Evolutionary conservation across 2,797 vertebrate genomes (phyloP), one percentile per base, ranked within the genome.

Genomic region (Gobio occitaniae): DNA sequence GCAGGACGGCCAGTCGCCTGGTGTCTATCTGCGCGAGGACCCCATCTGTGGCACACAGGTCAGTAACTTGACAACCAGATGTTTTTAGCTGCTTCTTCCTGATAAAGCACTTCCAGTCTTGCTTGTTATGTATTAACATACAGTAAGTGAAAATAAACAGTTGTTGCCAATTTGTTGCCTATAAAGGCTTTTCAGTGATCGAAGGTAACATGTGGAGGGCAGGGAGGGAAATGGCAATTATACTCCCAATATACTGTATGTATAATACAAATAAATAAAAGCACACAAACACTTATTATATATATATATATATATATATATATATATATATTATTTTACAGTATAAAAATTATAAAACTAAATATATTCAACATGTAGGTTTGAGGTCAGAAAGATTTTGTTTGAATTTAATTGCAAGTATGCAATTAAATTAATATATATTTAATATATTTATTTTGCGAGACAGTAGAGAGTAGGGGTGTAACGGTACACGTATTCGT

Each of bases 31-130:
- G 90, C 95, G 95, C 82, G 98, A 99, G 92, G 98, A 99, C 95
- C 97, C 97, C 3, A 95, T 96, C 92, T 97, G 97, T 89, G 98
- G 97, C 91, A 97, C 97, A 11, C 98, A 99, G 97, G 98, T 99
- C 94, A n/a, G 78, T 75, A 56, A 50, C 41, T 38, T 21, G 8
- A 52, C 16, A 54, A 32, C 4, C n/a, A 29, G 3, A 32, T 2
- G 25, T 47, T 41, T 48, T 12, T 19, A 25, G 11, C 32, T 17
- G 19, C 0, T 65, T 48, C n/a, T 63, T 29, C 41, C 19, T 17
- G 41, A 29, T n/a, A 41, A 77, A 61, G 21, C 13, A n/a, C 16
- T 3, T 1, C 4, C 4, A 12, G 48, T 32, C 4, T 75, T 75
- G 9, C 8, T 54, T 52, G 25, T 54, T 50, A 12, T 29, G 13